Evolutionary conservation across 2,888 invertebrate genomes (phyloP), one percentile per base, ranked within the genome.

Genomic region (Margaritifera margaritifera): DNA sequence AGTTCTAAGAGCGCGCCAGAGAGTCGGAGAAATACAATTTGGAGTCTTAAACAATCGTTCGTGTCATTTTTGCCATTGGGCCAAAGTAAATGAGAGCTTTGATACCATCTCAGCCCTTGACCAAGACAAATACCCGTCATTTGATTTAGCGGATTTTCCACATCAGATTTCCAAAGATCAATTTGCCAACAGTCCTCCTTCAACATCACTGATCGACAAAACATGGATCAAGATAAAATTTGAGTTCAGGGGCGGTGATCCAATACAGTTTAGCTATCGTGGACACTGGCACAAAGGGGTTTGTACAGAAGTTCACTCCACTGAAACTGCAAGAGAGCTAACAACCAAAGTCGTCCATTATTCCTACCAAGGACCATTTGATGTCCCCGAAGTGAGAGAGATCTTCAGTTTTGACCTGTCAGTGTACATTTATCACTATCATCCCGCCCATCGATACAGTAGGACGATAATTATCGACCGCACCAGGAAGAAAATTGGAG

Each of bases 61-160:
- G 0, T 61, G 67, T 24, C 69, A 73, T 62, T 73, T 73, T 50
- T 73, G 73, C 42, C 68, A 73, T 50, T 73, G 73, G 73, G 73
- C 69, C 22, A 73, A 70, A 56, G 50, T 73, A 24, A 60, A 64
- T 42, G 53, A 60, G n/a, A 54, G 54, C 20, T 57, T 52, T 18
- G 57, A 55, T 5, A 52, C 20, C 3, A 8, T 54, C 4, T 22
- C 6, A 3, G 20, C 22, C n/a, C 6, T n/a, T 15, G 61, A 20
- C 18, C 31, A 61, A n/a, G 8, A 24, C 5, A 52, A 27, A 20
- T 42, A 51, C 19, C 19, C 8, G 8, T 20, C 61, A 19, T 52
- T 20, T 19, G 53, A 42, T 42, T 42, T 15, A 42, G 42, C 42
- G 42, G 42, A 42, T 42, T 3, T 42, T 15, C 42, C 42, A 42